These are phyloP conservation scores for Artibeus lituratus DNA, from an alignment of 2,797 vertebrate species.

Conservation along the genomic window DNA sequence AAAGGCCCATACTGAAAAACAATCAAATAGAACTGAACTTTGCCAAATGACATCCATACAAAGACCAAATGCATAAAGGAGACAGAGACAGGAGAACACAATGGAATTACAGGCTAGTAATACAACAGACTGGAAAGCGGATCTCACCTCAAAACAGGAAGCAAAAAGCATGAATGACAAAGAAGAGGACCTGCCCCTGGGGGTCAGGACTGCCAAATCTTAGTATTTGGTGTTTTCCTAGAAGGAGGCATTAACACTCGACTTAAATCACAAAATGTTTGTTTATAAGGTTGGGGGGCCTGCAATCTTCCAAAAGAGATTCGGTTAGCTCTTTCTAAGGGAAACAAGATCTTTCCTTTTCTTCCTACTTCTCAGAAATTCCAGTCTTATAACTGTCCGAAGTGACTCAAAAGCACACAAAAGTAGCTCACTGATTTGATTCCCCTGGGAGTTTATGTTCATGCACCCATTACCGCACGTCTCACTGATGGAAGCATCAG, in stretches of 20 bases:
- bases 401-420: background rate
- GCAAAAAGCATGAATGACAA: background rate
- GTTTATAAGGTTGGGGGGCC: background rate
- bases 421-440: background rate
- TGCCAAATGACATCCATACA: background rate
- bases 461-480: background rate
- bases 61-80: background rate
- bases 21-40: background rate
- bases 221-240: background rate
- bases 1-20: slow-evolving; percentile 30
- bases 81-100: background rate
- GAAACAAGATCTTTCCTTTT: background rate
- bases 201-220: background rate
- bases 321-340: background rate
- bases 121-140: background rate
- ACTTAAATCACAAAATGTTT: background rate
- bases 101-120: background rate
- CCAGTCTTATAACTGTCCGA: background rate
- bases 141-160: background rate
- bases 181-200: background rate
- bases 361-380: background rate
- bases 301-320: background rate
- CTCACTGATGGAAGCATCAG: background rate
- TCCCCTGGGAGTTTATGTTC: background rate
- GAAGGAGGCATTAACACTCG: background rate